Evolutionary conservation across 2,888 invertebrate species (phyloP).

Genomic region (Melanotus villosus): DNA sequence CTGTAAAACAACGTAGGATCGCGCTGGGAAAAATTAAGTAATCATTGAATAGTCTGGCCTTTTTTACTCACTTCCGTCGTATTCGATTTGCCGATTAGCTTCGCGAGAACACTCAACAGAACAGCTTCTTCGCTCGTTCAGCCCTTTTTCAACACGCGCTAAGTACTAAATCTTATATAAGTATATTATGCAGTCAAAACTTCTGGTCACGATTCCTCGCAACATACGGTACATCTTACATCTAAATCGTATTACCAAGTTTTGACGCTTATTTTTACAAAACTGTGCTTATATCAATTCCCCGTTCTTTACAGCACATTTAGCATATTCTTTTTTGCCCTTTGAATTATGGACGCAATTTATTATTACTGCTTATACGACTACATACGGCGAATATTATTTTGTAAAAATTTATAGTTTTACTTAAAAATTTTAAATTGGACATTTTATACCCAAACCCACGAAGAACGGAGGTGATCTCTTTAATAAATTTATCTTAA

Average conservation of each 20-base stretch:
- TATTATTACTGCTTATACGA: slow-evolving; percentile 12
- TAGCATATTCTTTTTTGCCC: slow-evolving; percentile 32
- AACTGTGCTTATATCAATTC: slow-evolving; percentile 56
- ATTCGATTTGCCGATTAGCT: slow-evolving; percentile 53
- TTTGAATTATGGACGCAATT: slow-evolving; percentile 29
- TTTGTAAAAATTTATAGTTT: no score
- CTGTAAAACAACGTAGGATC: slow-evolving; percentile 48
- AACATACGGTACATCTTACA: slow-evolving; percentile 67
- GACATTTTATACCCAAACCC: no score
- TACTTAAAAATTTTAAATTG: no score
- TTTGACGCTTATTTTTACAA: slow-evolving; percentile 58
- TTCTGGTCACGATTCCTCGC: slow-evolving; percentile 66
- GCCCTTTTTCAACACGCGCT: slow-evolving; percentile 42
- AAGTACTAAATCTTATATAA: slow-evolving; percentile 63
- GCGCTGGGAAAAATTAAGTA: slow-evolving; percentile 51
- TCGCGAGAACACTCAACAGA: slow-evolving; percentile 43
- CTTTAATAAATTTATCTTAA: no score
- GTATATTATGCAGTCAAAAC: slow-evolving; percentile 67
- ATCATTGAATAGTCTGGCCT: slow-evolving; percentile 50
- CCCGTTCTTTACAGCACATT: slow-evolving; percentile 38
- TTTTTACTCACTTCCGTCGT: slow-evolving; percentile 48
- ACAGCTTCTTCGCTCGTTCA: slow-evolving; percentile 40
- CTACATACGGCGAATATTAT: no score
- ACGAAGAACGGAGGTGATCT: no score
- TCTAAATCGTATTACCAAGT: slow-evolving; percentile 67